Evolutionary conservation across 2,888 invertebrate genomes (phyloP), one percentile per base, ranked within the genome.

Genomic region (Matsumyia berberina): DNA sequence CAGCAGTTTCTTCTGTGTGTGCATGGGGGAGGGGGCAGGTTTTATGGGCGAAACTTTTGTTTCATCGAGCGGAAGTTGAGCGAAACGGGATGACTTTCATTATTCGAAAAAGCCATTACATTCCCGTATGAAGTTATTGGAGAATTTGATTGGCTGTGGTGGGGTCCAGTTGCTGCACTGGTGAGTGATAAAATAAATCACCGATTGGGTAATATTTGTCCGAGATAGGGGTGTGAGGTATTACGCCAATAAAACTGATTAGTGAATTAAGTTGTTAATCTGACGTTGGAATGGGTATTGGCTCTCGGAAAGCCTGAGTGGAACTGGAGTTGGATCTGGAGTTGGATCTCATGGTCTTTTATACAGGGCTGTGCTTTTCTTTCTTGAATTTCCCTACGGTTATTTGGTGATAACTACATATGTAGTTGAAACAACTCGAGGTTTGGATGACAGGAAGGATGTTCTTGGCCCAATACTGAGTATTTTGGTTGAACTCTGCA

Each of bases 41-140:
- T 77, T 77, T 77, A 60, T 77, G 60, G 12, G 2, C n/a, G 12
- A 35, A 69, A 77, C 58, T 58, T 69, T 77, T 67, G 58, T 77
- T 67, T 46, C 33, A 39, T 31, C 46, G 35, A 19, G 17, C 37
- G 46, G 49, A 58, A 44, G 49, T 35, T 58, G 58, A 33, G 35
- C 49, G 76, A 67, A 66, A 73, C 44, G 53, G 39, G 19, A 44
- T 67, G 60, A 53, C 49, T 77, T 69, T 60, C 67, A 15, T 77
- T 60, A 60, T 67, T 46, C 53, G 77, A 24, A 57, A 58, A 67
- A 53, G 49, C 29, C 51, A 77, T 67, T 77, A 69, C 66, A 49
- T 39, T 19, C 12, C 42, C 39, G 33, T 57, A 11, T 57, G 51
- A 49, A 51, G 58, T 58, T 53, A 67, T 46, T 49, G 58, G 37